A percentile compares a stretch with the other conserved stretches of the same genome.
Evolutionary conservation across 2,888 invertebrate genomes (phyloP).

Genomic region (Agrilus cyanescens): DNA sequence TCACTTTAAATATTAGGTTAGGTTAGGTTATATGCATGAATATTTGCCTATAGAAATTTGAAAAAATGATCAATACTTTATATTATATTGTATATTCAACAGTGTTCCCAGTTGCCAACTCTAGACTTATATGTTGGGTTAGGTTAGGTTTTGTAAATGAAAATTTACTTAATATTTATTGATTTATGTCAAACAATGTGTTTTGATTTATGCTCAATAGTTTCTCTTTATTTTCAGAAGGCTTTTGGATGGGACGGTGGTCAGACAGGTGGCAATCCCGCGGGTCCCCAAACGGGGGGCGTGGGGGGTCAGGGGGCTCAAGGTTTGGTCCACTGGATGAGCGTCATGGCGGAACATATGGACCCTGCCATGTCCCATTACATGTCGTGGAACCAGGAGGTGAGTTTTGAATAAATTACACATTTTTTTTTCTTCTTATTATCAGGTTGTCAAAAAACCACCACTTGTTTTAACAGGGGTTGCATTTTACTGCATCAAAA

Average conservation of each 20-base stretch:
- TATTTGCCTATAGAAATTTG: too few relatives aligned
- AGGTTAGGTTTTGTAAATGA: too few relatives aligned
- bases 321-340: conserved; percentile 91
- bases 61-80: too few relatives aligned
- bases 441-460: not conserved
- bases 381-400: conserved; percentile 49
- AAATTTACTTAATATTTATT: not conserved
- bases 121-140: too few relatives aligned
- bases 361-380: conserved; percentile 73
- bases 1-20: too few relatives aligned
- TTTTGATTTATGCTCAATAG: conserved; percentile 1
- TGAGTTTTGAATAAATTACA: too few relatives aligned
- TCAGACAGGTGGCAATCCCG: conserved; percentile 39
- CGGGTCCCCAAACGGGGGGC: conserved; percentile 40
- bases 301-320: conserved; percentile 55
- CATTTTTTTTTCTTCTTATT: conserved; percentile 2
- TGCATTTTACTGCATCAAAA: too few relatives aligned
- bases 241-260: conserved; percentile 37
- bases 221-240: conserved; percentile 46
- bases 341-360: conserved; percentile 93
- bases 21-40: too few relatives aligned
- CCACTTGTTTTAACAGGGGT: too few relatives aligned
- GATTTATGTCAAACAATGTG: too few relatives aligned
- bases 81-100: too few relatives aligned
- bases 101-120: too few relatives aligned